Conservation (phyloP, 2,888 invertebrate genomes). For the Teleogryllus oceanicus region DNA sequence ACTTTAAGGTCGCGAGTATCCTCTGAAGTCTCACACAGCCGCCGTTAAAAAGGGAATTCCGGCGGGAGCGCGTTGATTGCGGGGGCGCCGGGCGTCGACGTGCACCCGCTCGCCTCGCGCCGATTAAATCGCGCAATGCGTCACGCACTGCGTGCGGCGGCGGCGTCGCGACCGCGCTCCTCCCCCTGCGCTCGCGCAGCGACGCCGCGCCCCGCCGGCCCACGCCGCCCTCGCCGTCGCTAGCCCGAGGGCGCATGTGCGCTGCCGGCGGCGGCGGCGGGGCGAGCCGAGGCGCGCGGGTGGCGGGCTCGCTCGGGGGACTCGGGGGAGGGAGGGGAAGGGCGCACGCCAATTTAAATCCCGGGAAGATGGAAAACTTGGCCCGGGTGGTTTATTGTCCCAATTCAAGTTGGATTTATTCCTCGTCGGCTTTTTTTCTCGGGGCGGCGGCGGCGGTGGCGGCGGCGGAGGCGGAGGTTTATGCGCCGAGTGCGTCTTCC, state of each 20-base stretch:
- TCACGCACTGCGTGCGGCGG: no score
- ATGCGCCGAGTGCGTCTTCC: slow-evolving; percentile 1
- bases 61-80: no score
- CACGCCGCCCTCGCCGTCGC: not conserved
- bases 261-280: not conserved
- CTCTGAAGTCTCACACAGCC: no score
- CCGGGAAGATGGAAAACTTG: slow-evolving; percentile 18
- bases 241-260: not conserved
- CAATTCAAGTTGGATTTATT: slow-evolving; percentile 18
- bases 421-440: slow-evolving; percentile 18
- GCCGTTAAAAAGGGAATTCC: no score
- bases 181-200: no score
- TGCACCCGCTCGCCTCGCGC: no score
- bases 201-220: not conserved
- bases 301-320: not conserved
- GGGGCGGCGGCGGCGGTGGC: not conserved
- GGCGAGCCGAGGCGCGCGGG: not conserved
- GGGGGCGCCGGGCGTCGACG: no score
- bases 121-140: no score
- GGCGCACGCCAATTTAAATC: slow-evolving; percentile 18
- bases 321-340: not conserved
- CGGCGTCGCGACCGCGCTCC: no score
- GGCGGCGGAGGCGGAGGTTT: not conserved
- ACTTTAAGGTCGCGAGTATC: no score
- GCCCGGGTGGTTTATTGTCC: slow-evolving; percentile 18